Evolutionary conservation across 2,797 vertebrate genomes (phyloP).

Genomic region (Chlorospingus semifuscus): DNA sequence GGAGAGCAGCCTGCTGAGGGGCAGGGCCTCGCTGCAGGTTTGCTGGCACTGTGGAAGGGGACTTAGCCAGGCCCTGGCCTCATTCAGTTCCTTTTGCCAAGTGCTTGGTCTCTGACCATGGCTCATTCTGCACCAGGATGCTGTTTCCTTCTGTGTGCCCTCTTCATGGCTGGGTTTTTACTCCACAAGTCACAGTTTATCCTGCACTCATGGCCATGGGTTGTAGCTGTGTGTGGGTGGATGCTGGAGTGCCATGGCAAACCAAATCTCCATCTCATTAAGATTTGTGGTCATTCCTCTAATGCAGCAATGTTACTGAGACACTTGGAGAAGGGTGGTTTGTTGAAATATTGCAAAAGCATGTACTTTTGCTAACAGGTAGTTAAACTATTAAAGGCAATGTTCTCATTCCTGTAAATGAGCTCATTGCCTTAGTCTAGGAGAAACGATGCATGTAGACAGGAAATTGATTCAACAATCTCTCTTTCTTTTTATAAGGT

Average conservation of each 20-base stretch:
- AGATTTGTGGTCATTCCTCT: not conserved
- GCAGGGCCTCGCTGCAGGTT: not conserved
- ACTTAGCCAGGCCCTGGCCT: not conserved
- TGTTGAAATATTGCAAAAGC: not conserved
- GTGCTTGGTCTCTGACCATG: not conserved
- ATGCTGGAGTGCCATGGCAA: not conserved
- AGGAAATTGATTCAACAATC: not conserved
- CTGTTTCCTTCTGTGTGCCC: not conserved
- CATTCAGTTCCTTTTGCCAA: not conserved
- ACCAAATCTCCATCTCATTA: not conserved
- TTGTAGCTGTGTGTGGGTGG: fast-evolving
- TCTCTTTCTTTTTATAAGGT: not conserved
- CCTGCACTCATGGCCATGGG: not conserved
- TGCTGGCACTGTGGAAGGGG: not conserved
- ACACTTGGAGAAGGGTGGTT: not conserved
- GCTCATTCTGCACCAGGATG: not conserved
- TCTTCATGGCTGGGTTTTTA: not conserved
- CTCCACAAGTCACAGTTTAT: fast-evolving
- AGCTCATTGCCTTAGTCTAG: not conserved
- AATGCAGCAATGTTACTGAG: not conserved
- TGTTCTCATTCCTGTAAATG: not conserved
- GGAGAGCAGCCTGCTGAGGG: fast-evolving
- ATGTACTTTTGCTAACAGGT: not conserved
- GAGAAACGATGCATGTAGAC: not conserved
- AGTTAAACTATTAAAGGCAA: not conserved